Evolutionary conservation across 53 echinoderm and acorn worm species (phyloP).

Genomic region (Echinarachnius parma): DNA sequence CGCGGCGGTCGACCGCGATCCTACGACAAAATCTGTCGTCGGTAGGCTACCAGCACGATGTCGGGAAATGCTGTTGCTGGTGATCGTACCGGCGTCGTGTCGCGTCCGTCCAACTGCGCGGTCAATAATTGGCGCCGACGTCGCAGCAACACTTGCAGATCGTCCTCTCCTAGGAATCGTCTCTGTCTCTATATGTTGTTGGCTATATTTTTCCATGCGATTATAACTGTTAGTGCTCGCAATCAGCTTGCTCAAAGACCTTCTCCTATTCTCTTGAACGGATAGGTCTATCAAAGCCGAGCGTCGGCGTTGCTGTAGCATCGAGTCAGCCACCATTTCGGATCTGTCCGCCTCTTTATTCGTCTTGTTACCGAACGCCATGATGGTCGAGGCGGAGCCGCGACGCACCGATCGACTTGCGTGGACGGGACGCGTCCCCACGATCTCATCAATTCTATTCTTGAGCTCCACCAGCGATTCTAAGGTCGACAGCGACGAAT

Average conservation of each 20-base stretch:
- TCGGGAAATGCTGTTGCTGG: no score
- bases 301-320: constrained; percentile 16
- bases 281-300: constrained; percentile 16
- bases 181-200: not conserved
- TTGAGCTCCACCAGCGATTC: constrained; percentile 33
- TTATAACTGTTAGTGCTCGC: no score
- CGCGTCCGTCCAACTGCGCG: constrained; percentile 12
- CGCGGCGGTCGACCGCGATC: not conserved
- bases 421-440: constrained; percentile 14
- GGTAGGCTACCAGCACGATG: constrained; percentile 19
- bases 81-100: not conserved
- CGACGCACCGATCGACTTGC: constrained; percentile 30
- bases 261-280: constrained; percentile 7
- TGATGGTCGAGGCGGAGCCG: constrained; percentile 2
- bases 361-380: not conserved
- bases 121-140: not conserved
- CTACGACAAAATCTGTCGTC: not conserved
- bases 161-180: constrained; percentile 1
- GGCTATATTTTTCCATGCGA: not conserved
- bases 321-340: constrained; percentile 23
- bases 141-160: constrained; percentile 26
- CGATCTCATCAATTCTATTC: constrained; percentile 29
- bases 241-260: constrained; percentile 4
- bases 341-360: constrained; percentile 2
- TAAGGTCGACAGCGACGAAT: constrained; percentile 35